Conservation (phyloP, 2,888 invertebrate species). For the Lasioglossum vierecki region DNA sequence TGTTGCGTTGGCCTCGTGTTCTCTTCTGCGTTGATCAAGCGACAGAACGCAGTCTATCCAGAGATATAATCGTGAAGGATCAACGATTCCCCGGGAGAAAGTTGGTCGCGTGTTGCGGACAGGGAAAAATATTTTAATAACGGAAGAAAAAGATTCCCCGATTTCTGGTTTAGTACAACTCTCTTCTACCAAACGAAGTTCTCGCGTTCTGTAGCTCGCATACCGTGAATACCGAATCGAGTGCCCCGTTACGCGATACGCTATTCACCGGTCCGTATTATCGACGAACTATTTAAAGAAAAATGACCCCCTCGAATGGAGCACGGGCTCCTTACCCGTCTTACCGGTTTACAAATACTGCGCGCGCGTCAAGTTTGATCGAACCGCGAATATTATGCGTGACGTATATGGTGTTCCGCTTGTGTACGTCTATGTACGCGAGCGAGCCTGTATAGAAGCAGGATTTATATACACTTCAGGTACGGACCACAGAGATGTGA, state of each 20-base stretch:
- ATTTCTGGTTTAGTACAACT: neutral
- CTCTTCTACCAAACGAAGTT: neutral
- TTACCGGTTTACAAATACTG: constrained; percentile 63
- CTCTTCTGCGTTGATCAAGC: constrained; percentile 39
- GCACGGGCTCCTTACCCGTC: constrained; percentile 55
- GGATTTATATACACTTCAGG: constrained; percentile 4
- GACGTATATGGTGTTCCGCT: constrained; percentile 59
- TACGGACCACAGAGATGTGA: constrained; percentile 47
- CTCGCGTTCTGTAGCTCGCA: neutral
- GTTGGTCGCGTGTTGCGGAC: constrained; percentile 9
- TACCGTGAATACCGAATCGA: constrained; percentile 44
- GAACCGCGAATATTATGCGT: constrained; percentile 67
- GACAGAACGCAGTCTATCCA: constrained; percentile 51
- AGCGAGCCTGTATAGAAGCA: neutral
- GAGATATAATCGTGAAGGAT: constrained; percentile 49
- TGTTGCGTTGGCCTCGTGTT: constrained; percentile 20
- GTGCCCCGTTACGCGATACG: constrained; percentile 49
- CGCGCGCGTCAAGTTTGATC: constrained; percentile 66
- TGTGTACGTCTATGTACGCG: constrained; percentile 25
- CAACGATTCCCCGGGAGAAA: constrained; percentile 39
- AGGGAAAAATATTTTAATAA: constrained; percentile 36
- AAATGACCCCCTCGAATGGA: constrained; percentile 47
- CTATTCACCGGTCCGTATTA: constrained; percentile 36
- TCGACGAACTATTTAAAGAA: constrained; percentile 56
- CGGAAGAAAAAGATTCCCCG: neutral